A percentile compares a stretch with the other conserved stretches of the same genome.
These are phyloP conservation scores for Microchrysa polita DNA, from an alignment of 2,888 invertebrate genomes.

Conservation along the genomic window DNA sequence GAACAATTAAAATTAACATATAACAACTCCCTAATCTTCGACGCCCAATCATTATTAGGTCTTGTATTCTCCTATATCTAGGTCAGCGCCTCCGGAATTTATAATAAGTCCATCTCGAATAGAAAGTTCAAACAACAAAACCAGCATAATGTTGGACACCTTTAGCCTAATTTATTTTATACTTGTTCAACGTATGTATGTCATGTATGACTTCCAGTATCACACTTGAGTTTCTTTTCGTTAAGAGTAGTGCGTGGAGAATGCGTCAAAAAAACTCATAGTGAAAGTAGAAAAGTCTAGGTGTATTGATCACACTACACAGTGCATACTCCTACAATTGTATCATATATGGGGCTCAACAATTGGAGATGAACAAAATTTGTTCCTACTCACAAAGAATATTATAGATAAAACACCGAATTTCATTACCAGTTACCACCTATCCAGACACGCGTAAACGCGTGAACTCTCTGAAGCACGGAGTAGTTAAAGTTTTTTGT, in stretches of 20 bases:
- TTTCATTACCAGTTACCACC: too few relatives aligned
- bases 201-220: neutral
- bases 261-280: neutral
- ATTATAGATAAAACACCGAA: neutral
- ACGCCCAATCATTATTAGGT: too few relatives aligned
- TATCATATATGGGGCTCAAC: neutral
- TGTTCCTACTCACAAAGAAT: too few relatives aligned
- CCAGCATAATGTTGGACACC: too few relatives aligned
- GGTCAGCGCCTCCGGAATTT: neutral
- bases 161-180: constrained; percentile 8
- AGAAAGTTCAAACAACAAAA: constrained; percentile 13
- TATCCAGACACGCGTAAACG: neutral
- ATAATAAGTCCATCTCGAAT: neutral
- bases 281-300: constrained; percentile 7
- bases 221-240: constrained; percentile 12
- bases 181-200: neutral
- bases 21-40: too few relatives aligned
- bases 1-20: too few relatives aligned
- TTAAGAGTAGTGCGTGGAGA: neutral
- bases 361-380: too few relatives aligned
- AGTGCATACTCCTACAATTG: neutral
- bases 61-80: too few relatives aligned
- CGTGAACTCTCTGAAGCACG: neutral
- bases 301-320: neutral
- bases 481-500: neutral